A percentile compares a stretch with the other conserved stretches of the same genome.
Evolutionary conservation across 2,888 invertebrate genomes (phyloP).

Genomic region (Leucophenga maculata): DNA sequence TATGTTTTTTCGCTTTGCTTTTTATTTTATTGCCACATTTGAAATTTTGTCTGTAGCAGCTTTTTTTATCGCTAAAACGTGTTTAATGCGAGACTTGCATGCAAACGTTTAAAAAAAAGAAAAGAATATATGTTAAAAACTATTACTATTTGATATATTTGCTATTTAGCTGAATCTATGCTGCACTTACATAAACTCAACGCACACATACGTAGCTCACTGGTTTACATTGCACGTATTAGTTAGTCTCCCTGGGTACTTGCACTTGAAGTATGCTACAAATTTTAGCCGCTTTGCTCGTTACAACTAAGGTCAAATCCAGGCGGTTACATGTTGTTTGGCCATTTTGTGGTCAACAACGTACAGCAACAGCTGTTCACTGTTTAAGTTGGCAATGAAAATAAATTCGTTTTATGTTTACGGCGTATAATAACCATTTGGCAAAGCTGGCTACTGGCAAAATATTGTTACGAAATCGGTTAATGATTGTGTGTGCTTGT

Average conservation of each 20-base stretch:
- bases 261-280: too few species aligned
- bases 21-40: not conserved
- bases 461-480: too few species aligned
- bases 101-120: slow-evolving; percentile 37
- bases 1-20: slow-evolving; percentile 4
- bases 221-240: too few species aligned
- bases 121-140: slow-evolving; percentile 50
- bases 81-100: slow-evolving; percentile 31
- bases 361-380: not conserved
- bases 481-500: not conserved
- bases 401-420: slow-evolving; percentile 3
- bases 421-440: not conserved
- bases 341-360: slow-evolving; percentile 14
- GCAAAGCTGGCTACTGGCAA: too few species aligned
- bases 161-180: slow-evolving; percentile 58
- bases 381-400: slow-evolving; percentile 3
- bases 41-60: not conserved
- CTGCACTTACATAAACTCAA: not conserved
- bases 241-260: too few species aligned
- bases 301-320: not conserved
- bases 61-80: slow-evolving; percentile 18
- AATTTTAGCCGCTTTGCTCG: too few species aligned
- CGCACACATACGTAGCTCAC: too few species aligned
- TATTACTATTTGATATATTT: slow-evolving; percentile 60
- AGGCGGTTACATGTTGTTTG: not conserved